A percentile compares a stretch with the other conserved stretches of the same genome.
Conservation (phyloP, 2,888 invertebrate genomes). For the Ceraclea dissimilis region DNA sequence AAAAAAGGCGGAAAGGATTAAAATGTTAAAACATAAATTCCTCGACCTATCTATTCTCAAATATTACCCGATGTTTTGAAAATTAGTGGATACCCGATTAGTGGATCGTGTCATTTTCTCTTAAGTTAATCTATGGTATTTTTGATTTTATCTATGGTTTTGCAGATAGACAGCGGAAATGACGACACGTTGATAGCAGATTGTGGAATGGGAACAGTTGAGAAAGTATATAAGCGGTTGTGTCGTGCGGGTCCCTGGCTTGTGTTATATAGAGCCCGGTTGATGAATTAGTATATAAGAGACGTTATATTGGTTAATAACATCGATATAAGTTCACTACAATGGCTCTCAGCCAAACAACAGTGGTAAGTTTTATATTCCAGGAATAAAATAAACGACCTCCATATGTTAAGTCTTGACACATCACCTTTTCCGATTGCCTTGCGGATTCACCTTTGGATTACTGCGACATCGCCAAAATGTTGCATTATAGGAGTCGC, state of each 20-base stretch:
- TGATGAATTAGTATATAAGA: constrained; percentile 10
- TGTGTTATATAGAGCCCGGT: constrained; percentile 17
- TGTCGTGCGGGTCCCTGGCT: constrained; percentile 13
- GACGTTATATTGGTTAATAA: constrained; percentile 5
- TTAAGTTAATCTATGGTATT: no score
- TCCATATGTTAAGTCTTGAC: constrained; percentile 19
- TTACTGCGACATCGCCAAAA: constrained; percentile 10
- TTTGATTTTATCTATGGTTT: neutral
- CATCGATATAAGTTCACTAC: constrained; percentile 3
- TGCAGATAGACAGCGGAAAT: constrained; percentile 7
- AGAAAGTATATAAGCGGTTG: constrained; percentile 23
- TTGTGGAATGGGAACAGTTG: constrained; percentile 24
- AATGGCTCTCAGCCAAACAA: constrained; percentile 65
- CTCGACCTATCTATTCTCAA: no score
- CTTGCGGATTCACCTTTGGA: constrained; percentile 17
- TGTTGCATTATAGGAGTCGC: neutral
- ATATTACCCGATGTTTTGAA: no score
- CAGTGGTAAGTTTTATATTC: constrained; percentile 48
- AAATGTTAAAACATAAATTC: no score
- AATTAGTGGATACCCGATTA: no score
- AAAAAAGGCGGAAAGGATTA: no score
- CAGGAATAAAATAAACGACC: neutral
- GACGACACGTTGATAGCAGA: constrained; percentile 16
- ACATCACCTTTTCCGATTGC: constrained; percentile 22
- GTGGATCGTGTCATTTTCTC: no score